A percentile compares a stretch with the other conserved stretches of the same genome.
These are phyloP conservation scores for Drosophila azteca DNA, from an alignment of 1,140 invertebrate species.

Conservation along the genomic window DNA sequence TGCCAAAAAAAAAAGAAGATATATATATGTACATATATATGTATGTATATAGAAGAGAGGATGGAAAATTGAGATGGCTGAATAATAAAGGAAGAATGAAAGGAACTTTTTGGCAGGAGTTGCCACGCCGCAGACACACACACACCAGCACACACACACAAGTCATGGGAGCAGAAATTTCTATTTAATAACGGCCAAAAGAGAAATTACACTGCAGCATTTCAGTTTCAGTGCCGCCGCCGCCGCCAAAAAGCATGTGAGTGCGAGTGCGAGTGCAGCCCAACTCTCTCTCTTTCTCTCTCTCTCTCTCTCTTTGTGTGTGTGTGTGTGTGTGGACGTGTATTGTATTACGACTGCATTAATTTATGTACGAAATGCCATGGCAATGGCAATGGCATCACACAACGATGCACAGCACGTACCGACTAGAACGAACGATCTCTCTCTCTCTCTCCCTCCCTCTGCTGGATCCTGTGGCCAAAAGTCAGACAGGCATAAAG, in stretches of 20 bases:
- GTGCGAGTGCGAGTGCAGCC: slow-evolving; percentile 2
- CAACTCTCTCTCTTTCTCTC: too few species aligned
- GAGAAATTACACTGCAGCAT: slow-evolving; percentile 79
- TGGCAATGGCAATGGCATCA: slow-evolving; percentile 41
- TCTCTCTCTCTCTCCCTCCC: not conserved
- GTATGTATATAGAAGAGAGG: not conserved
- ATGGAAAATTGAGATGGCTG: not conserved
- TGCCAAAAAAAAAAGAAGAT: slow-evolving; percentile 53
- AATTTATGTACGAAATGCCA: slow-evolving; percentile 74
- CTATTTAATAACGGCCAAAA: slow-evolving; percentile 75
- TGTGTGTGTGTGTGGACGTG: slow-evolving; percentile 40
- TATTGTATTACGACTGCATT: slow-evolving; percentile 72
- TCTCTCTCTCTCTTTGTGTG: slow-evolving; percentile 3
- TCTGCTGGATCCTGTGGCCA: slow-evolving; percentile 39
- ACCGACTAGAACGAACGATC: slow-evolving; percentile 28
- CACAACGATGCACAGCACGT: slow-evolving; percentile 60
- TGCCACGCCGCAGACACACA: slow-evolving; percentile 13
- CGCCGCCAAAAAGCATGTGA: slow-evolving; percentile 15
- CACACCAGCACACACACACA: slow-evolving; percentile 25
- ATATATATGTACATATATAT: too few species aligned
- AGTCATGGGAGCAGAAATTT: slow-evolving; percentile 69
- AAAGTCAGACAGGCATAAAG: slow-evolving; percentile 64
- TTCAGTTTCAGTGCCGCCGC: slow-evolving; percentile 23
- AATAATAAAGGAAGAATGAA: slow-evolving; percentile 52
- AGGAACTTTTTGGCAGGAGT: slow-evolving; percentile 53